Base-by-base conservation (phyloP, 2,797 vertebrate genomes). In the Gallirallus australis region DNA sequence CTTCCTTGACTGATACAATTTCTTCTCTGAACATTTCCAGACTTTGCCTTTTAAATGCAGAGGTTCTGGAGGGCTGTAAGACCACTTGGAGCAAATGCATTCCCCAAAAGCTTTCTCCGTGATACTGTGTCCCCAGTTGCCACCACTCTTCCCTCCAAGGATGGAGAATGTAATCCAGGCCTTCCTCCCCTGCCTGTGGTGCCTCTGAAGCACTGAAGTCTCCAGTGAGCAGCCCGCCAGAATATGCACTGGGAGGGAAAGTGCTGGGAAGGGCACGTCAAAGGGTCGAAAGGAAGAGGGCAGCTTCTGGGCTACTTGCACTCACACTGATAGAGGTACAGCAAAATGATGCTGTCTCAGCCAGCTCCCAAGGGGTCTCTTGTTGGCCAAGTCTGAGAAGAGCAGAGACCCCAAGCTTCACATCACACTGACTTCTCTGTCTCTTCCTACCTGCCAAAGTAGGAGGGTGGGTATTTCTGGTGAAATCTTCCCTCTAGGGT, bases 241-340 rank as follows among this genome's bases (percentile, higher is more conserved):
- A 76, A 79, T 10, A 73, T 63, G 52, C 59, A 76, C 39, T 17
- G 47, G 19, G 47, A 23, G 23, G 47, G 47, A 77, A 25, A 42
- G 20, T 53, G 33, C 63, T 0, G 0, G 52, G 48, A 86, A 83
- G 76, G 82, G 33, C 65, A 83, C n/a, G 45, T 42, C 40, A 65
- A 65, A 37, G 71, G 65, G 12, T 82, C 57, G 59, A 66, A 93
- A 91, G 65, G 79, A 91, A 93, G 73, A 96, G 25, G 68, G 33
- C 40, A 90, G 48, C n/a, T 90, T 80, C 68, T 84, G 78, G 64
- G 40, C 66, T 80, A 31, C 66, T 60, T 76, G 52, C 19, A 23
- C 20, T 94, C 33, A 73, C 21, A 7, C 24, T 89, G 52, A n/a
- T 47, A 82, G 35, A 54, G 14, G 10, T 33, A 73, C 76, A 33